These are phyloP conservation scores for Sciurus niger DNA, from an alignment of 2,113 vertebrate genomes.

Conservation along the genomic window DNA sequence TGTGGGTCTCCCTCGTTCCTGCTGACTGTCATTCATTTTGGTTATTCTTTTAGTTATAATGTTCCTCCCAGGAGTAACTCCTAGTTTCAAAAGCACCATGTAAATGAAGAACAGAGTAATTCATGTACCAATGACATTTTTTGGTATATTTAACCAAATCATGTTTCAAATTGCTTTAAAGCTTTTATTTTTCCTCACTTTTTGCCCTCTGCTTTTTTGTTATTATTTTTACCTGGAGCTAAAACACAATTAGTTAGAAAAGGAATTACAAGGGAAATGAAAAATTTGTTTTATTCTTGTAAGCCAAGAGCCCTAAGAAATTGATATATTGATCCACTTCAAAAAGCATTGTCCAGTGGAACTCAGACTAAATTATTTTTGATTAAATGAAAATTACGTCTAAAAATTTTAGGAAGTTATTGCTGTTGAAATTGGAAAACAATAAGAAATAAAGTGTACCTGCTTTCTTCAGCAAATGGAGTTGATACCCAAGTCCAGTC, in stretches of 20 bases:
- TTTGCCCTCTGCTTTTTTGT: not conserved
- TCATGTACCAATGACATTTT: not conserved
- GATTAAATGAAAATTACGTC: not conserved
- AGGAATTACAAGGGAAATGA: not conserved
- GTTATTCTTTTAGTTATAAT: not conserved
- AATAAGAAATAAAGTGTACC: not conserved
- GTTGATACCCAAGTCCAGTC: not conserved
- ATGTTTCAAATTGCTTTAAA: not conserved
- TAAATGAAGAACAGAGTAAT: not conserved
- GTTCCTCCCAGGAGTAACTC: not conserved
- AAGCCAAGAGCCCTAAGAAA: not conserved
- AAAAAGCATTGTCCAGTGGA: not conserved
- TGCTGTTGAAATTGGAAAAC: not conserved
- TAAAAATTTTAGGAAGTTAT: not conserved
- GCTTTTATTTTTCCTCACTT: not conserved
- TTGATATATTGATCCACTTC: not conserved
- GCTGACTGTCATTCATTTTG: not conserved
- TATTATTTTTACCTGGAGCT: not conserved
- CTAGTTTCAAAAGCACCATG: not conserved
- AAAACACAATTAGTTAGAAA: not conserved
- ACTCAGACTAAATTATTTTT: not conserved
- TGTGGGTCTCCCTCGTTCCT: not conserved
- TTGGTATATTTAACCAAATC: not conserved
- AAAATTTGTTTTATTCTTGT: constrained; percentile 21
- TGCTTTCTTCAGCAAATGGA: not conserved